These are phyloP conservation scores for Cotesia typhae DNA, from an alignment of 1,140 invertebrate genomes.

Conservation along the genomic window DNA sequence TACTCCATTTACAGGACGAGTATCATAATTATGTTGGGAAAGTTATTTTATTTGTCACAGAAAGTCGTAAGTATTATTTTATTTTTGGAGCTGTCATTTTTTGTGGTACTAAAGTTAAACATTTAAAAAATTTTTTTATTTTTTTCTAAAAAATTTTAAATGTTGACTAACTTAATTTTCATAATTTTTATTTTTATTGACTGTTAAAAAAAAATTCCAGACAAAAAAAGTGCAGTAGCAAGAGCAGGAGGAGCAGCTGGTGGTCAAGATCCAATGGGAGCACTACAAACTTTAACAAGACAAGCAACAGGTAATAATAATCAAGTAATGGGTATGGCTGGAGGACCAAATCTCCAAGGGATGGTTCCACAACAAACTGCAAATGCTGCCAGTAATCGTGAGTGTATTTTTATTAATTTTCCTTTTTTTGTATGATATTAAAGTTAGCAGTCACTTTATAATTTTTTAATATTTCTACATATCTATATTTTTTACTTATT, in stretches of 20 bases:
- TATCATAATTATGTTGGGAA: slow-evolving; percentile 89
- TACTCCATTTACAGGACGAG: slow-evolving; percentile 73
- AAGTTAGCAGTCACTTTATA: neutral
- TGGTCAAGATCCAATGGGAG: slow-evolving; percentile 85
- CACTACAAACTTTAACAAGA: slow-evolving; percentile 83
- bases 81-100: no score
- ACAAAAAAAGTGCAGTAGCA: slow-evolving; percentile 63
- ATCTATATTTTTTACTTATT: no score
- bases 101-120: no score
- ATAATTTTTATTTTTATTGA: neutral
- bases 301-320: slow-evolving; percentile 75
- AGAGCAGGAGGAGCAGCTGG: slow-evolving; percentile 36
- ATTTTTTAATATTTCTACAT: no score
- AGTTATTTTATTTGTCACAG: slow-evolving; percentile 85
- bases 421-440: no score
- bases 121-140: no score
- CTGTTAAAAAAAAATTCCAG: slow-evolving; percentile 54
- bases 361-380: slow-evolving; percentile 66
- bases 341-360: slow-evolving; percentile 65
- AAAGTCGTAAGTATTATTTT: slow-evolving; percentile 76
- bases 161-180: no score
- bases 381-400: slow-evolving; percentile 67
- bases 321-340: slow-evolving; percentile 69
- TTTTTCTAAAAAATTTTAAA: no score
- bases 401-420: slow-evolving; percentile 34